A percentile compares a stretch with the other conserved stretches of the same genome.
Evolutionary conservation across 2,797 vertebrate species (phyloP).

Genomic region (Syndactyla subalaris): DNA sequence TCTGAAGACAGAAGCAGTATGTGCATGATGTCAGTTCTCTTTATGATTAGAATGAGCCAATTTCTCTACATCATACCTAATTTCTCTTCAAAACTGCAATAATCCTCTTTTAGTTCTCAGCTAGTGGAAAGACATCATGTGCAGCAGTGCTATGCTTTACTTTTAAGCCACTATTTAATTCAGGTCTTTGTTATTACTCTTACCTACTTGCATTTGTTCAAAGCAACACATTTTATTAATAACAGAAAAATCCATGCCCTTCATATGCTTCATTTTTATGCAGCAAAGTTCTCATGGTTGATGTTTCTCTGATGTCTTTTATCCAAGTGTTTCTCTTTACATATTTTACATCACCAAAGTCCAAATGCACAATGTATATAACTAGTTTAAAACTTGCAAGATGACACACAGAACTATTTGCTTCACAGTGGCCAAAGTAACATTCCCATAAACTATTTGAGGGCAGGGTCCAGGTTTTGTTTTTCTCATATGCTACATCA

Average conservation of each 20-base stretch:
- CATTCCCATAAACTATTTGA: background rate
- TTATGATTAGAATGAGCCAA: background rate
- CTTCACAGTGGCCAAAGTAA: background rate
- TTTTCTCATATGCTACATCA: background rate
- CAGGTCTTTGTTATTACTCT: conserved; percentile 81
- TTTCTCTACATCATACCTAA: conserved; percentile 4
- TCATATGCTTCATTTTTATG: conserved; percentile 45
- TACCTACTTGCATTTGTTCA: conserved; percentile 79
- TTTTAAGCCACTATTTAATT: conserved; percentile 86
- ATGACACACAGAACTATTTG: background rate
- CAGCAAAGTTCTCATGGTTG: background rate
- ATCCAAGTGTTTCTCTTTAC: too few relatives aligned
- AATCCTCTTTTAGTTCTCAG: background rate
- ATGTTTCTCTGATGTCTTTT: too few relatives aligned
- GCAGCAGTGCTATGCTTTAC: conserved; percentile 28
- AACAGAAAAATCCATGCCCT: conserved; percentile 76
- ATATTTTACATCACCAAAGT: too few relatives aligned
- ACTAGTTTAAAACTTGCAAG: background rate
- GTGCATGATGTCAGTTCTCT: background rate
- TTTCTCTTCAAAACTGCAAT: conserved; percentile 10
- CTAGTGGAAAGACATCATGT: background rate
- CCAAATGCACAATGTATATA: background rate
- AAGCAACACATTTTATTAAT: conserved; percentile 81
- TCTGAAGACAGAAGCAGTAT: background rate
- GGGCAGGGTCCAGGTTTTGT: background rate